A percentile compares a stretch with the other conserved stretches of the same genome.
phyloP scores from a whole-genome alignment of 2,113 vertebrate species.

The Saimiri boliviensis region DNA sequence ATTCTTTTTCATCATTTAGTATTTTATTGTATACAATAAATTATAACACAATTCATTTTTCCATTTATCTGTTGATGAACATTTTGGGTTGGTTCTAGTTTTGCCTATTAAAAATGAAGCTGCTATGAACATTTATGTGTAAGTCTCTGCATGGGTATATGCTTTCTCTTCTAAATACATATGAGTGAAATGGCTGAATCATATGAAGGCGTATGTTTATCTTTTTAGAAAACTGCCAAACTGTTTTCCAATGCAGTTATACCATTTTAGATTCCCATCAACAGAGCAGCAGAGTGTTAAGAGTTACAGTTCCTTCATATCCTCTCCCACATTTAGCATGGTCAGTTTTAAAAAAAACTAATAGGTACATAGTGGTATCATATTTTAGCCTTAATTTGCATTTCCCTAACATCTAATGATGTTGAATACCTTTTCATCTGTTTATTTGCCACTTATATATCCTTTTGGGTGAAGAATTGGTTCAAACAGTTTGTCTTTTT shows the following conservation, averaged over 20 bases:
- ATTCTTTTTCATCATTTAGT: background rate
- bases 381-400: conserved; percentile 3
- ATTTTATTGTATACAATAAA: background rate
- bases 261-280: background rate
- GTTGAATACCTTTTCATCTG: background rate
- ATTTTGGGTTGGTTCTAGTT: background rate
- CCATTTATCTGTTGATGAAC: background rate
- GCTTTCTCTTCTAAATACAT: background rate
- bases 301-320: background rate
- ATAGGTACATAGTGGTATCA: background rate
- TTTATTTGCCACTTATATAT: background rate
- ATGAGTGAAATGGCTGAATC: background rate
- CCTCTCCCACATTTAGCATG: background rate
- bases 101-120: background rate
- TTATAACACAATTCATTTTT: background rate
- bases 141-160: background rate
- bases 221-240: background rate
- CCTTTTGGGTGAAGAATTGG: background rate
- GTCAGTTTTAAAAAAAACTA: background rate
- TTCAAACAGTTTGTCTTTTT: conserved; percentile 23
- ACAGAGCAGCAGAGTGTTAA: background rate
- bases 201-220: background rate
- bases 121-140: background rate
- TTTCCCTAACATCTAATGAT: background rate
- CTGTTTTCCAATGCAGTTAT: background rate